A percentile compares a stretch with the other conserved stretches of the same genome.
These are phyloP conservation scores for Labrus mixtus DNA, from an alignment of 2,113 vertebrate species.

Conservation along the genomic window DNA sequence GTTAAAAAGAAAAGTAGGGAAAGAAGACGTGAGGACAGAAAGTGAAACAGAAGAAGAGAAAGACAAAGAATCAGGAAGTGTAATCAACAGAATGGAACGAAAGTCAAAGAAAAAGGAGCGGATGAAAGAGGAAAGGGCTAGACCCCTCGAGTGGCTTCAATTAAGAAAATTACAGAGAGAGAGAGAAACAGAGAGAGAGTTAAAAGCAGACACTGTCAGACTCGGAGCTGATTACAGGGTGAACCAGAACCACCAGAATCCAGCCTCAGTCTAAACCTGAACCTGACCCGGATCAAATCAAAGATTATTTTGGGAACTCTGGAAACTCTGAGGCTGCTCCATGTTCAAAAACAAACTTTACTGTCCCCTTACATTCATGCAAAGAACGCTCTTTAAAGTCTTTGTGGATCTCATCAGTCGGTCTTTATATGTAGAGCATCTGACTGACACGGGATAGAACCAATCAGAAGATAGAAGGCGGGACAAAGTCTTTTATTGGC, in stretches of 20 bases:
- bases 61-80: not conserved
- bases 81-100: no score
- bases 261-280: slow-evolving; percentile 63
- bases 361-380: not conserved
- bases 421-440: no score
- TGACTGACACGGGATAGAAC: no score
- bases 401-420: no score
- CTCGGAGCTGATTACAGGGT: slow-evolving; percentile 64
- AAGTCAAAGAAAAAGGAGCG: not conserved
- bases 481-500: no score
- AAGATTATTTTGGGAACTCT: slow-evolving; percentile 52
- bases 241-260: slow-evolving; percentile 20
- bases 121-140: slow-evolving; percentile 32
- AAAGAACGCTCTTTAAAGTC: no score
- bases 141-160: slow-evolving; percentile 73
- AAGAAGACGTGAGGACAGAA: not conserved
- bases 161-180: slow-evolving; percentile 73
- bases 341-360: no score
- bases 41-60: no score
- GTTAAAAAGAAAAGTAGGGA: no score
- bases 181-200: not conserved
- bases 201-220: slow-evolving; percentile 38
- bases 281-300: slow-evolving; percentile 13
- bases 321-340: slow-evolving; percentile 54
- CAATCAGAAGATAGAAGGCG: no score